A percentile compares a stretch with the other conserved stretches of the same genome.
Conservation (phyloP, 2,113 vertebrate genomes). For the Alligator mississippiensis region DNA sequence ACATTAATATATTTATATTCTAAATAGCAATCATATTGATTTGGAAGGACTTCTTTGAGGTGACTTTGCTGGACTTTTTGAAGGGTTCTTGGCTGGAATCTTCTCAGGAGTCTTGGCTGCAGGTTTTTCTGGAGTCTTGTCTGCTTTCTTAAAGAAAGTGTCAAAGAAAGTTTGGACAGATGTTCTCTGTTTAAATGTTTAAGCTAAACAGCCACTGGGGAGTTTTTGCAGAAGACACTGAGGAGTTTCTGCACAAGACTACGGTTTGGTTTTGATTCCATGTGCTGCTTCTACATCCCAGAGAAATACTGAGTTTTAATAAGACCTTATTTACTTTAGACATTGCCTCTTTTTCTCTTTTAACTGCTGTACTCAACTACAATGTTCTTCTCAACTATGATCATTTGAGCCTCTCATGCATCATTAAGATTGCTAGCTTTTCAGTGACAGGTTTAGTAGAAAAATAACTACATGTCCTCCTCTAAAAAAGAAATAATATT, state of each 20-base stretch:
- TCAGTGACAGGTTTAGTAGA: not conserved
- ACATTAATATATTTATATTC: not conserved
- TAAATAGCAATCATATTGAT: not conserved
- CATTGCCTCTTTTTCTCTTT: constrained; percentile 7
- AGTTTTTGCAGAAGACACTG: constrained; percentile 39
- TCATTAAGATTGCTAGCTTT: not conserved
- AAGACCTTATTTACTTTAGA: constrained; percentile 46
- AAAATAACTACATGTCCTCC: not conserved
- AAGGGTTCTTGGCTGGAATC: too few relatives aligned
- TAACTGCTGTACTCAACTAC: constrained; percentile 15
- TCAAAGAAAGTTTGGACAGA: too few relatives aligned
- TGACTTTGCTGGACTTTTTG: too few relatives aligned
- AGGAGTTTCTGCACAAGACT: constrained; percentile 26
- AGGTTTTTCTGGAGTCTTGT: too few relatives aligned
- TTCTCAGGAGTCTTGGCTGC: too few relatives aligned
- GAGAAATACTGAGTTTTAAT: constrained; percentile 40
- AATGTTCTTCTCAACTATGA: not conserved
- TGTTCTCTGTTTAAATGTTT: too few relatives aligned
- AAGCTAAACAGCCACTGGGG: not conserved
- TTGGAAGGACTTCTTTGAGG: too few relatives aligned
- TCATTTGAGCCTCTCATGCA: not conserved
- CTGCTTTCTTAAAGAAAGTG: too few relatives aligned
- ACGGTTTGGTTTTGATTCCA: constrained; percentile 26
- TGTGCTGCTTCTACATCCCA: constrained; percentile 34
- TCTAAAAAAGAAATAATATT: not conserved